Percentiles rank a stretch among this genome's conserved stretches.
phyloP scores from a whole-genome alignment of 2,797 vertebrate species.

The Arremon aurantiirostris region DNA sequence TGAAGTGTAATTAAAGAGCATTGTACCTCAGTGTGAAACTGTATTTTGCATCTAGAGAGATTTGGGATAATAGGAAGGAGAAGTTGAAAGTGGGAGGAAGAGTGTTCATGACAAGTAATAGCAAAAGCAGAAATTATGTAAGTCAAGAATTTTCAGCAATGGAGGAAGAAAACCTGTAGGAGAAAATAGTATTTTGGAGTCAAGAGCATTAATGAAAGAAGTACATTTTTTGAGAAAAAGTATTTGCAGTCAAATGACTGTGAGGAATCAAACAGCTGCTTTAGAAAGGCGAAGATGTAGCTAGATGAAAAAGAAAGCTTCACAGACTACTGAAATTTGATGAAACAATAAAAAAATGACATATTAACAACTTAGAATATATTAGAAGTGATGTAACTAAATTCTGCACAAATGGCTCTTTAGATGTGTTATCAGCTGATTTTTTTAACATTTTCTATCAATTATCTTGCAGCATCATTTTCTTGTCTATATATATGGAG shows the following conservation, averaged over 20 bases:
- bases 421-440: background rate
- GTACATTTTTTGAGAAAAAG: background rate
- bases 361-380: background rate
- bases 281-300: background rate
- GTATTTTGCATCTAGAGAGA: background rate
- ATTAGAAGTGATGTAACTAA: background rate
- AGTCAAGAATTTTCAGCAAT: background rate
- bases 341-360: background rate
- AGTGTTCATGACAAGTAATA: background rate
- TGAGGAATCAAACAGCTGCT: background rate
- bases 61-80: background rate
- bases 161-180: background rate
- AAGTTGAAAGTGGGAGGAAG: background rate
- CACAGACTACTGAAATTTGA: background rate
- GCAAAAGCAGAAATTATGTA: background rate
- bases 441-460: background rate
- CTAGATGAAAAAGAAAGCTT: background rate
- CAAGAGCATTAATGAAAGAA: background rate
- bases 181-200: background rate
- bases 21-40: background rate
- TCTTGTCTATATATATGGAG: background rate
- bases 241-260: background rate
- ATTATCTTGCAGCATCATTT: background rate
- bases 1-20: background rate
- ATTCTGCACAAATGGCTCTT: background rate